Conservation (phyloP, 2,113 vertebrate species). For the Euleptes europaea region DNA sequence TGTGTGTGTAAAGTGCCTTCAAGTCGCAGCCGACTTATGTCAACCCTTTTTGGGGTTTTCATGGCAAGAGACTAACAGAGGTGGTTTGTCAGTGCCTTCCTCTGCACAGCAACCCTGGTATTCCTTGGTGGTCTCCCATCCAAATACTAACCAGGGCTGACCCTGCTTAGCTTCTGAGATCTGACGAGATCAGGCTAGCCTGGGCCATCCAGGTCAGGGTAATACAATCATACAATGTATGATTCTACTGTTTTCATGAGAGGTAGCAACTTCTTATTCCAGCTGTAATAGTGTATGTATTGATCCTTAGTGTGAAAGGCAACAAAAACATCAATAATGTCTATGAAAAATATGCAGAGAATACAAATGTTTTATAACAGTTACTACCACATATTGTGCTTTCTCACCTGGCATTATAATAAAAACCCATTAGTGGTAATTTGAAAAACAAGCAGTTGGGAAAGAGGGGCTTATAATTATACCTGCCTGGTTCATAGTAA, state of each 20-base stretch:
- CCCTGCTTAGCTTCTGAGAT: no score
- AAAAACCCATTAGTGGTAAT: constrained; percentile 22
- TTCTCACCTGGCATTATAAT: constrained; percentile 5
- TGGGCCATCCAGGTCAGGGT: no score
- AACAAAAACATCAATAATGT: not conserved
- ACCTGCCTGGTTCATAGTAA: constrained; percentile 10
- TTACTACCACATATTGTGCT: constrained; percentile 13
- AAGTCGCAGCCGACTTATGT: no score
- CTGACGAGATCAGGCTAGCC: no score
- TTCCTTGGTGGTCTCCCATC: no score
- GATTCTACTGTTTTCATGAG: not conserved
- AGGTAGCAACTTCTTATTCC: not conserved
- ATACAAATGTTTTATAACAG: constrained; percentile 39
- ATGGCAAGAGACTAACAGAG: no score
- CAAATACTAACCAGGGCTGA: no score
- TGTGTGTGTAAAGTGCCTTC: no score
- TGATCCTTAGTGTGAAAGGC: not conserved
- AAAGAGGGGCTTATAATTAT: constrained; percentile 34
- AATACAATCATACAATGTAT: not conserved
- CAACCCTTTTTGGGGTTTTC: no score
- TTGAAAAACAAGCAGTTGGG: constrained; percentile 41
- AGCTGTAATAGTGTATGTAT: not conserved
- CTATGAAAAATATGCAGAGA: constrained; percentile 18
- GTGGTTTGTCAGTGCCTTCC: no score
- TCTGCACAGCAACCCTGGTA: no score